These are phyloP conservation scores for Phrynocephalus guinanensis DNA, from an alignment of 2,797 vertebrate genomes.

Conservation along the genomic window DNA sequence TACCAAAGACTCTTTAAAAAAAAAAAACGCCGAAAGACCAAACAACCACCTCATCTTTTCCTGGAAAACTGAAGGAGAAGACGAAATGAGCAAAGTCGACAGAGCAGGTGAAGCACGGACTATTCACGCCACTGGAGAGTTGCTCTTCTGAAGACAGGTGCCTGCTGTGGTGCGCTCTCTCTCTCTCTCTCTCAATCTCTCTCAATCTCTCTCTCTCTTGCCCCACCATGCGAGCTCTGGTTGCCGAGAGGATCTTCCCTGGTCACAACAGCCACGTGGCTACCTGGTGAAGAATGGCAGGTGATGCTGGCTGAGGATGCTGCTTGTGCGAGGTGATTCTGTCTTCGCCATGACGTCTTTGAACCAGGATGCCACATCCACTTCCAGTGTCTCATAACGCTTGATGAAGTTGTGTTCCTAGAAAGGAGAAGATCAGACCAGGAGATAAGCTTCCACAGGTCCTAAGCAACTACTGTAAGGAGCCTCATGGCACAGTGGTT, in stretches of 20 bases:
- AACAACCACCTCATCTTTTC: slow-evolving; percentile 47
- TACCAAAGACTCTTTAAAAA: background rate
- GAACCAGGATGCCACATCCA: slow-evolving; percentile 96
- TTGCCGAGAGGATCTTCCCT: slow-evolving; percentile 52
- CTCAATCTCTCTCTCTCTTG: slow-evolving; percentile 22
- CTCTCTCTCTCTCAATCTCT: slow-evolving; percentile 31
- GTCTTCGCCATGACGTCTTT: slow-evolving; percentile 95
- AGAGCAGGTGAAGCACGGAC: slow-evolving; percentile 30
- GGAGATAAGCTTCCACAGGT: background rate
- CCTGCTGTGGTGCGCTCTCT: slow-evolving; percentile 24
- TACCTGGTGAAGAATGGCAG: slow-evolving; percentile 96
- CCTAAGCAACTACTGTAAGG: no score
- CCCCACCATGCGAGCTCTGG: slow-evolving; percentile 55
- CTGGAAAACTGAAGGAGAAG: slow-evolving; percentile 53
- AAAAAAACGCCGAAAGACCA: slow-evolving; percentile 29
- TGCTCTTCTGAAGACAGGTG: slow-evolving; percentile 29
- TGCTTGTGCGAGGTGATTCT: slow-evolving; percentile 92
- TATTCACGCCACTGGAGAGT: slow-evolving; percentile 33
- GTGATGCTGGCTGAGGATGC: slow-evolving; percentile 90
- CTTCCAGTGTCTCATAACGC: slow-evolving; percentile 90
- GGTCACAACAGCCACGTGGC: slow-evolving; percentile 66
- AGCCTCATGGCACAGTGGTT: no score
- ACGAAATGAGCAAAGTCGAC: slow-evolving; percentile 30
- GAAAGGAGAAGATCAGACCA: background rate
- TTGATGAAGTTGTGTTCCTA: slow-evolving; percentile 94